Base-by-base conservation (phyloP, 1,140 invertebrate species). In the Cryptotermes secundus region DNA sequence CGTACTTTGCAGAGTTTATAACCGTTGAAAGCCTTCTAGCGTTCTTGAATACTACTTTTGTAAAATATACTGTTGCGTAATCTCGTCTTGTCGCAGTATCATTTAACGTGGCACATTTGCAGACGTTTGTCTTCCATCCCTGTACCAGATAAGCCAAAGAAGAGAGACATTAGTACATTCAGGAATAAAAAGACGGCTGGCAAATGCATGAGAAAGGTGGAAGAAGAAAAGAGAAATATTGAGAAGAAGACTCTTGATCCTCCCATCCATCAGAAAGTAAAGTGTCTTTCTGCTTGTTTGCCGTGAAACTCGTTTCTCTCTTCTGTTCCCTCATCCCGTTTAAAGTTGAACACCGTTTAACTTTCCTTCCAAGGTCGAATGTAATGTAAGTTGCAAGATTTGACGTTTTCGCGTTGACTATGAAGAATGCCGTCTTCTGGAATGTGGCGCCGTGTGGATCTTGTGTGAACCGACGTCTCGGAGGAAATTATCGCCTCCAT, bases 311-410 rank as follows among this genome's bases (percentile, higher is more conserved):
- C 59, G 59, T 72, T 31, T 31, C n/a, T 72, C 59, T 26, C 26
- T 72, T 72, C 59, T 26, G n/a, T 72, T 72, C 59, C 31, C 31
- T 72, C 59, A 72, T 72, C 59, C 59, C 59, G 31, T 72, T 72
- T 72, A 72, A 72, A 72, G 59, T 72, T 72, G 59, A n/a, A 72
- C 59, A 72, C 14, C 59, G n/a, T 72, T n/a, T n/a, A 72, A 72
- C 59, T 72, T 72, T 72, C 10, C 31, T 72, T 72, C 26, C 59
- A 31, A 10, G 59, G 26, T 31, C 6, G 59, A 72, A 72, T 4
- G 4, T 31, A 72, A n/a, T 72, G 59, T 6, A 31, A 72, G n/a
- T n/a, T n/a, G n/a, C n/a, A n/a, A n/a, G n/a, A n/a, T n/a, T n/a
- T n/a, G n/a, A n/a, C n/a, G n/a, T n/a, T n/a, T n/a, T n/a, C n/a